phyloP scores from a whole-genome alignment of 2,888 invertebrate species.

The Agrotis exclamationis region DNA sequence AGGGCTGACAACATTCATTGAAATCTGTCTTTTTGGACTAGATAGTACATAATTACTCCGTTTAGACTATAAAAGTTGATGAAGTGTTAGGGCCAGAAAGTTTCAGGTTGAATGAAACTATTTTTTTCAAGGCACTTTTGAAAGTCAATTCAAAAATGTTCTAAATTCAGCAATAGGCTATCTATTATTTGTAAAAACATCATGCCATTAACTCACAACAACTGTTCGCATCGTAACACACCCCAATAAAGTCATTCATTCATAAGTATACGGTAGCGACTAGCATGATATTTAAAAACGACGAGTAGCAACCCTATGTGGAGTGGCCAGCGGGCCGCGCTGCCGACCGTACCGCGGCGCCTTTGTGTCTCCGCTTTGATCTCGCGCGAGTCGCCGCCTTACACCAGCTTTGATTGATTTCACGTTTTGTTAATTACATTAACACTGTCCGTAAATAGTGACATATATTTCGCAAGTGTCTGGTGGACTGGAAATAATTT shows the following conservation, averaged over 20 bases:
- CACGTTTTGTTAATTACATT: slow-evolving; percentile 80
- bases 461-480: slow-evolving; percentile 60
- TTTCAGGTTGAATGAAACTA: neutral
- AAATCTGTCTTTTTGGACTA: neutral
- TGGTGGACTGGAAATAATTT: slow-evolving; percentile 45
- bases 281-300: slow-evolving; percentile 46
- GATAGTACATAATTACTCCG: neutral
- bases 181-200: neutral
- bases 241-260: slow-evolving; percentile 28
- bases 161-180: neutral
- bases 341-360: slow-evolving; percentile 70
- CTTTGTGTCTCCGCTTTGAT: slow-evolving; percentile 80
- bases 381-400: slow-evolving; percentile 71
- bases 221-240: neutral
- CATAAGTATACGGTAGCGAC: slow-evolving; percentile 12
- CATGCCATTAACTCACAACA: neutral
- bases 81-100: neutral
- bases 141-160: no score
- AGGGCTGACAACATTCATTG: slow-evolving; percentile 29
- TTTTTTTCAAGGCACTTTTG: neutral
- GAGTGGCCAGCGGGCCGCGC: slow-evolving; percentile 61
- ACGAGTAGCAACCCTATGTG: slow-evolving; percentile 56
- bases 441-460: slow-evolving; percentile 64
- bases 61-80: neutral
- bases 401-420: slow-evolving; percentile 79